Evolutionary conservation across 2,113 vertebrate genomes (phyloP).

Genomic region (Ailuropoda melanoleuca): DNA sequence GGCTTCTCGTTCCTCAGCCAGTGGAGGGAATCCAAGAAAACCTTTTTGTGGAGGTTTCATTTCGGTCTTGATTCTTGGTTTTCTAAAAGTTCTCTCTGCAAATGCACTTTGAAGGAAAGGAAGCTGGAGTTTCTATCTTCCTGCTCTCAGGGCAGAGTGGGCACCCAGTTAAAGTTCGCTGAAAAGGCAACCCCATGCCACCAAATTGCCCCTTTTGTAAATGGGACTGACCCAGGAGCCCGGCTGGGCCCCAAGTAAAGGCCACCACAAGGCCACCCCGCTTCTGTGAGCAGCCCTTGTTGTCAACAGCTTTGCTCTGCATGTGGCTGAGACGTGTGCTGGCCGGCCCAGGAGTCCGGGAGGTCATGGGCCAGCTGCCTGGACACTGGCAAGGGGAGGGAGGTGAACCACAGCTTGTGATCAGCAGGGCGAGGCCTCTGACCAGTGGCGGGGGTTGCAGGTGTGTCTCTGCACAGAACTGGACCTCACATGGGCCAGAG

Average conservation of each 20-base stretch:
- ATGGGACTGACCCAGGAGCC: too few species aligned
- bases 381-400: neutral
- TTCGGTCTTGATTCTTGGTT: slow-evolving; percentile 9
- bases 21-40: neutral
- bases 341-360: neutral
- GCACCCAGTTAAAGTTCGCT: neutral
- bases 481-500: fast-evolving
- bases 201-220: fast-evolving
- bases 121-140: neutral
- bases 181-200: fast-evolving
- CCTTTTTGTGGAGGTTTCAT: neutral
- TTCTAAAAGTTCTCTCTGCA: neutral
- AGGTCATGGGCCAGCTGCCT: neutral
- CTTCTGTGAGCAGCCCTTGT: neutral
- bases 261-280: fast-evolving
- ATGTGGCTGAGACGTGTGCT: fast-evolving
- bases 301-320: neutral
- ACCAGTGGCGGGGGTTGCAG: fast-evolving
- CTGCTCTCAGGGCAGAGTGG: neutral
- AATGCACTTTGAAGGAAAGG: neutral
- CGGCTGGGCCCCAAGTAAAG: neutral
- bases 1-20: neutral
- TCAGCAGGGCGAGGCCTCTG: neutral
- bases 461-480: neutral
- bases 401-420: neutral